Evolutionary conservation across 2,113 vertebrate genomes (phyloP).

Genomic region (Chiloscyllium plagiosum): DNA sequence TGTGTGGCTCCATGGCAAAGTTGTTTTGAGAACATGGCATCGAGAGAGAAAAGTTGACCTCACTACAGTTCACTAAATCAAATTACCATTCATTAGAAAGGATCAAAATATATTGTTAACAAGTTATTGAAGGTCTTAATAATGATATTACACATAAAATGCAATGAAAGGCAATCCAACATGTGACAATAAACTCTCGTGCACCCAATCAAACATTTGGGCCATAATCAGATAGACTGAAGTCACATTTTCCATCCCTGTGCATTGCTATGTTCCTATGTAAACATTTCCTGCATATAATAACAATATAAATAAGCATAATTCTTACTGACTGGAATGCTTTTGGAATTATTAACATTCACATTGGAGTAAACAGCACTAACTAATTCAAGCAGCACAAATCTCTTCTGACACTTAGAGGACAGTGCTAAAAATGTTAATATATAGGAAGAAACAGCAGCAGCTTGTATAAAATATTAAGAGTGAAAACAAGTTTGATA

Average conservation of each 20-base stretch:
- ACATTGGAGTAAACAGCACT: neutral
- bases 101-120: neutral
- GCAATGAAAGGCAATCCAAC: neutral
- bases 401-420: neutral
- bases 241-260: neutral
- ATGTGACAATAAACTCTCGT: neutral
- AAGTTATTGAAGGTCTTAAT: neutral
- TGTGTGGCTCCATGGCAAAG: neutral
- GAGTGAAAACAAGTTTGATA: neutral
- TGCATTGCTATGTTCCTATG: neutral
- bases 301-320: neutral
- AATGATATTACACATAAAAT: neutral
- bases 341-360: neutral
- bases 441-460: neutral
- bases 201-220: neutral
- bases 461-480: neutral
- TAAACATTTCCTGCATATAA: neutral
- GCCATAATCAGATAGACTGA: neutral
- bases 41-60: neutral
- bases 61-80: neutral
- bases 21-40: neutral
- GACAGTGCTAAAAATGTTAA: neutral
- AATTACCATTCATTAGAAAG: neutral
- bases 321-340: neutral
- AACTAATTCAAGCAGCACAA: neutral